Base-by-base conservation (phyloP, 2,113 vertebrate species). In the Smithornis capensis region DNA sequence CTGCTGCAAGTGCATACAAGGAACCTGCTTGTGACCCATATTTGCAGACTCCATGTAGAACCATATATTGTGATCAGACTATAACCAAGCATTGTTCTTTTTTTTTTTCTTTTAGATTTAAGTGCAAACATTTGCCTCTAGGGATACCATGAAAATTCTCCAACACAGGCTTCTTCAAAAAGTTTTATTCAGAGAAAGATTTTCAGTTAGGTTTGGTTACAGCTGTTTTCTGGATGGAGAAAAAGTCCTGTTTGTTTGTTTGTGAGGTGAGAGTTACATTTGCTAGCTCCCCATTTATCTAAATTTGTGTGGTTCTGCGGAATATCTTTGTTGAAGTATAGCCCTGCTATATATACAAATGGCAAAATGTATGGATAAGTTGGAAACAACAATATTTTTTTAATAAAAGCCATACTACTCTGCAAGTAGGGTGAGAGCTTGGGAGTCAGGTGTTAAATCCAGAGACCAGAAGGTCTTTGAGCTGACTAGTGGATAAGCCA, bases 61-160 rank as follows among this genome's bases (percentile, higher is more conserved):
- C 9, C 4, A 2, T 1, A 0, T 25, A 33, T n/a, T 65, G 10
- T 42, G 7, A 24, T 57, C 31, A 17, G 17, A 71, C 27, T 37
- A 44, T 5, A n/a, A 3, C 12, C 8, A 76, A 42, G 25, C 19
- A 31, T 10, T 62, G 15, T 56, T 76, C 17, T 29, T 80, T 27
- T 17, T 5, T 7, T 33, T 21, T 57, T 68, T 57, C 3, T 52
- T n/a, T 55, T 60, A 44, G 16, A 56, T 47, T 83, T 60, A 55
- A 23, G 21, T 22, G 75, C 10, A 69, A 29, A 50, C 2, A 2
- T 42, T 75, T 65, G 27, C 14, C 25, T 52, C 17, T 5, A 27
- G 10, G 19, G 8, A 4, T 68, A 49, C 27, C 8, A 35, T 29
- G 68, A 73, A 76, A 52, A 29, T 53, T 77, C n/a, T 69, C 19